Evolutionary conservation across 2,113 vertebrate species (phyloP), one percentile per base, ranked within the genome.

Genomic region (Sceloporus tristichus): DNA sequence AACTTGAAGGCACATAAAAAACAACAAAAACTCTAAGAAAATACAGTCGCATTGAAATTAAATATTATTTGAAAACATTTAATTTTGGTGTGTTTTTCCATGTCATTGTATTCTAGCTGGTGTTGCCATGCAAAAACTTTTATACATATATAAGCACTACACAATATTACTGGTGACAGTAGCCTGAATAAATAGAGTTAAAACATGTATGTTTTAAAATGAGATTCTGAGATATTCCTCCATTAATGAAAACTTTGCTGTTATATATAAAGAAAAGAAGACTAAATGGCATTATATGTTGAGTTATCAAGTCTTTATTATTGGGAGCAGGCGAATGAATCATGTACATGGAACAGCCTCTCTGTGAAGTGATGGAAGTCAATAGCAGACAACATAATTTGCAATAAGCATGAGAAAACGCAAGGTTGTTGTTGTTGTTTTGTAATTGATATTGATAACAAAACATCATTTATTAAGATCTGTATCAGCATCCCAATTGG

Each of bases 341-440:
- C 70, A 73, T 87, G 9, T 2, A 88, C 25, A 19, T 42, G 7
- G 81, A 87, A 82, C 56, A 85, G 54, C 2, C 16, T 29, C 13
- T 87, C 88, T 74, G 82, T 79, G 65, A 89, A 79, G 42, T 38
- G 82, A 16, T 77, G 5, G 10, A 78, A 85, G 29, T 56, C 29
- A 79, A 9, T 6, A 85, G 54, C 27, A 56, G 25, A n/a, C n/a
- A 83, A 23, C 73, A 56, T 65, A 85, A 9, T 76, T n/a, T 77
- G 84, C 86, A 85, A 66, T 62, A 82, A 11, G 65, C 13, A 85
- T 87, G 81, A 86, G 65, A 75, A 76, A 89, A 84, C 14, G 19
- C 9, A 56, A 16, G 27, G 8, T 79, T 79, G 42, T 48, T 48
- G 42, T 48, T 48, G 42, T 48, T 48, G 6, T 48, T 48, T 48